Conservation (phyloP, 2,888 invertebrate species). For the Ligdia adustata region DNA sequence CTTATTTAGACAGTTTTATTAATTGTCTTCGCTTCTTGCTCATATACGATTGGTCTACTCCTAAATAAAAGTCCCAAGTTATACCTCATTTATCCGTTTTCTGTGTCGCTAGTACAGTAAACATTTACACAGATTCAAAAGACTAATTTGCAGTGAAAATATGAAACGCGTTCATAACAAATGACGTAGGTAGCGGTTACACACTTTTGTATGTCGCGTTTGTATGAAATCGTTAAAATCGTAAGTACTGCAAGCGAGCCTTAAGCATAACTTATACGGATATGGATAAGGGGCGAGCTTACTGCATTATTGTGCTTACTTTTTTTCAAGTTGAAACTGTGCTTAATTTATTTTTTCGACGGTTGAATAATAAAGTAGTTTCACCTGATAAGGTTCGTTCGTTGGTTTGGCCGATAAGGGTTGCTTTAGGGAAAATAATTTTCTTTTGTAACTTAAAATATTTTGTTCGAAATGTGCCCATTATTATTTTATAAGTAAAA, state of each 20-base stretch:
- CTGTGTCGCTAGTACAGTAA: no score
- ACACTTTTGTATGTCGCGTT: no score
- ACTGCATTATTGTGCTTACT: conserved; percentile 60
- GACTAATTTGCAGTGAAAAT: no score
- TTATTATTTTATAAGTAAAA: no score
- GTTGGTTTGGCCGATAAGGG: conserved; percentile 19
- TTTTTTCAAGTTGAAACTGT: conserved; percentile 54
- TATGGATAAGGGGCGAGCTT: conserved; percentile 67
- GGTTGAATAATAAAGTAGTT: conserved; percentile 38
- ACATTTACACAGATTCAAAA: no score
- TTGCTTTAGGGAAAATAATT: conserved; percentile 15
- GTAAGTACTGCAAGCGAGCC: conserved; percentile 51
- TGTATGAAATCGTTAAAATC: not conserved
- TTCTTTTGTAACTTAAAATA: conserved; percentile 8
- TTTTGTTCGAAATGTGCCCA: not conserved
- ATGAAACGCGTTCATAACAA: no score
- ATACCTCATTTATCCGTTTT: no score
- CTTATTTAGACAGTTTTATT: no score
- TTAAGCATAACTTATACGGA: conserved; percentile 59
- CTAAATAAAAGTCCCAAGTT: no score
- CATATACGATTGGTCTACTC: no score
- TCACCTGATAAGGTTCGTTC: conserved; percentile 30
- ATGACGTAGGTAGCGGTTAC: no score
- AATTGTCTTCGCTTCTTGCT: no score
- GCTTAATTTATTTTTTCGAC: conserved; percentile 48